Conservation (phyloP, 2,888 invertebrate species). For the Cheilosia vernalis region DNA sequence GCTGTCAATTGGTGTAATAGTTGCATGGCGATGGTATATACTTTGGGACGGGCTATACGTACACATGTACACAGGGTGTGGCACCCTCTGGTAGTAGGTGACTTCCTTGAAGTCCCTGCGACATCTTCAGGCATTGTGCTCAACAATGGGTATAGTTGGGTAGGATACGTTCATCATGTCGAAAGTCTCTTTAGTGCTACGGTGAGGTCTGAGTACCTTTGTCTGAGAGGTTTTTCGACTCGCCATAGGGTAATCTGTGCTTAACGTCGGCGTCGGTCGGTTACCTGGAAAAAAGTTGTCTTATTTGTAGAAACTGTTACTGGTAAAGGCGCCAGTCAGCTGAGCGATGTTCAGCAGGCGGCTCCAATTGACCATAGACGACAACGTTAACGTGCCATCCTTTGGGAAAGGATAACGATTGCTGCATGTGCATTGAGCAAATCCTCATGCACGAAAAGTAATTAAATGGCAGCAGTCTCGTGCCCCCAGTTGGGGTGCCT, state of each 20-base stretch:
- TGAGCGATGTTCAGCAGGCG: not conserved
- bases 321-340: conserved; percentile 23
- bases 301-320: not conserved
- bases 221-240: conserved; percentile 80
- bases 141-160: conserved; percentile 40
- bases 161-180: not conserved
- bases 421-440: not conserved
- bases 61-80: not conserved
- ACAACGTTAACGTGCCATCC: conserved; percentile 5
- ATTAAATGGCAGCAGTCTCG: conserved; percentile 36
- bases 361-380: conserved; percentile 15
- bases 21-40: conserved; percentile 41
- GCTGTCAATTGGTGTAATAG: conserved; percentile 71
- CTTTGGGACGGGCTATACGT: too few relatives aligned
- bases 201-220: conserved; percentile 81
- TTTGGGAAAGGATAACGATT: conserved; percentile 9
- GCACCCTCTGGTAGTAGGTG: conserved; percentile 47
- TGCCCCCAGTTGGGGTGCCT: conserved; percentile 10
- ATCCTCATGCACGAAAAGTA: conserved; percentile 28
- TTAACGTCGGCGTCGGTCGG: conserved; percentile 23
- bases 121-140: conserved; percentile 52
- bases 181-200: not conserved
- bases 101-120: conserved; percentile 65
- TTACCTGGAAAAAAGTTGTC: conserved; percentile 46
- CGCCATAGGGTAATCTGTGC: conserved; percentile 35